Evolutionary conservation across 2,888 invertebrate species (phyloP), one percentile per base, ranked within the genome.

Genomic region (Cheiracanthium punctorium): DNA sequence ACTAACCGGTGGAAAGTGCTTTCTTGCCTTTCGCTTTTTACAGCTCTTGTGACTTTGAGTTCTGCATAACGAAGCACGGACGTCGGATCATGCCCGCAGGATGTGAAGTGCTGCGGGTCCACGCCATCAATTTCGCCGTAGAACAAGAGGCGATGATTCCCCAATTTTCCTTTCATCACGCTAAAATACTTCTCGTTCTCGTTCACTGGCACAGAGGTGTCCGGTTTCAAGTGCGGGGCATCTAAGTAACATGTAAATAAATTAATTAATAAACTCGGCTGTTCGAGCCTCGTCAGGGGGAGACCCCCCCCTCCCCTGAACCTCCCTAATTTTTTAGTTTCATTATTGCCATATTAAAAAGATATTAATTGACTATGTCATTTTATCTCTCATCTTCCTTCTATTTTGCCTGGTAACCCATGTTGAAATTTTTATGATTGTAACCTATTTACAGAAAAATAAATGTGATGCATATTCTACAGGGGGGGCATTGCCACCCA

Each of bases 111-210:
- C 14, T 80, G 48, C 5, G 80, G 69, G 43, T 91, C 90, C 69
- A 93, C 92, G 0, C 95, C 95, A 93, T 96, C 96, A 92, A 95
- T 94, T 93, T 96, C 96, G 20, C 95, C 96, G 12, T 94, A 95
- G 92, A 94, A 96, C 0, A 96, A 91, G 87, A 96, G 91, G 33
- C 92, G 93, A 90, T 94, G 94, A 1, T 70, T 73, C 0, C 91
- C 89, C 58, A 96, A 91, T 87, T 93, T 92, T 12, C 94, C 93
- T 89, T 93, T 92, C 88, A 94, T 94, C 12, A 96, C 93, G 80
- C 94, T 93, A 87, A 94, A 93, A 90, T 95, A 95, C 90, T 95
- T 95, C 90, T 94, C 94, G 89, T 92, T 93, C 90, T 94, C 94
- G 91, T 95, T 93, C 0, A 95, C 93, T 17, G 94, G 94, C 12